Percentiles rank a stretch among this genome's conserved stretches.
Evolutionary conservation across 1,140 invertebrate species (phyloP).

Genomic region (Leptopilina clavipes): DNA sequence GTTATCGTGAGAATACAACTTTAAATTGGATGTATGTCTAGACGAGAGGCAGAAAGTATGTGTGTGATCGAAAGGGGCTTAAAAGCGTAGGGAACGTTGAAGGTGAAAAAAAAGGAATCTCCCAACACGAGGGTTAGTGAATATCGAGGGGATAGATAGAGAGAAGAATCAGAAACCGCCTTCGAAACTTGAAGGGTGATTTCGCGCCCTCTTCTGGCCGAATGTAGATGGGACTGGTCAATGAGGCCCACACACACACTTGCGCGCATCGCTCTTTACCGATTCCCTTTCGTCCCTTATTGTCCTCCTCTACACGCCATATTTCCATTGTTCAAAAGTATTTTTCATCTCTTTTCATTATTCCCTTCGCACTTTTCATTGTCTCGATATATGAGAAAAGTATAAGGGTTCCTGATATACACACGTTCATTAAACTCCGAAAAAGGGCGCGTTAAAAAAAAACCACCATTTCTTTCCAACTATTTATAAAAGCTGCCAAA

Average conservation of each 20-base stretch:
- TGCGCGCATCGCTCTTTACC: background rate
- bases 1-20: background rate
- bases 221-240: conserved; percentile 38
- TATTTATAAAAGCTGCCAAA: background rate
- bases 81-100: background rate
- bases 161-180: conserved; percentile 16
- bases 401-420: background rate
- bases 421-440: background rate
- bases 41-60: background rate
- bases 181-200: conserved; percentile 1
- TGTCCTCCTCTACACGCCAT: background rate
- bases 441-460: background rate
- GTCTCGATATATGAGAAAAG: background rate
- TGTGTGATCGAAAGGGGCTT: conserved; percentile 15
- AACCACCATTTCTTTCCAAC: background rate
- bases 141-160: conserved; percentile 25
- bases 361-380: conserved; percentile 14
- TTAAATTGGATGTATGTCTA: background rate
- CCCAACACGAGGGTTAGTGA: background rate
- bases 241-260: conserved; percentile 32
- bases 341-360: conserved; percentile 10
- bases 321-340: conserved; percentile 4
- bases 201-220: conserved; percentile 36
- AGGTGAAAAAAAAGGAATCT: conserved; percentile 2
- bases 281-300: conserved; percentile 7